A percentile compares a stretch with the other conserved stretches of the same genome.
Evolutionary conservation across 1,140 invertebrate genomes (phyloP).

Genomic region (Megalonaias nervosa): DNA sequence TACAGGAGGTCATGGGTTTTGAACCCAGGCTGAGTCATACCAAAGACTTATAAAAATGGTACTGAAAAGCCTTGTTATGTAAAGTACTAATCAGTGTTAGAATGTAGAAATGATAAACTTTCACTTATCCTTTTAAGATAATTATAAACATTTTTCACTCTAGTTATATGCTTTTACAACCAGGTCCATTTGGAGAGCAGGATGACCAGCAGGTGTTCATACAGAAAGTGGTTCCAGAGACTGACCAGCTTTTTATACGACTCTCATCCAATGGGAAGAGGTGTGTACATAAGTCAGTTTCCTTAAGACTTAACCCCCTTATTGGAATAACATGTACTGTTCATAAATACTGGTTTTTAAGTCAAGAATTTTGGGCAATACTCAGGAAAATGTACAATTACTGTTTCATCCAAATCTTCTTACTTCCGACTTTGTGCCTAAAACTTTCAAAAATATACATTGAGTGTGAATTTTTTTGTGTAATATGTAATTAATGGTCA

Average conservation of each 20-base stretch:
- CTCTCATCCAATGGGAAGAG: conserved; percentile 95
- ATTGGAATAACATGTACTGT: background rate
- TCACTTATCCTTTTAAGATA: no score
- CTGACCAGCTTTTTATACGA: conserved; percentile 93
- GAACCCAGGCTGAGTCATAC: no score
- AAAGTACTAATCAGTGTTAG: no score
- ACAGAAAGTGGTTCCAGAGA: conserved; percentile 97
- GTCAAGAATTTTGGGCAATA: background rate
- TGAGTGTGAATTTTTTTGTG: no score
- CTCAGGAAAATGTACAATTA: background rate
- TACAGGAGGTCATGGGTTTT: no score
- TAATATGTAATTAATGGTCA: no score
- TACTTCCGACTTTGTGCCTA: background rate
- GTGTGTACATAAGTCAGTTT: conserved; percentile 68
- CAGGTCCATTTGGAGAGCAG: conserved; percentile 96
- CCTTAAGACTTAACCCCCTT: background rate
- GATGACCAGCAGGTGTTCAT: conserved; percentile 98
- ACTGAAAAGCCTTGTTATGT: no score
- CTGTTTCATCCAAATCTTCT: background rate
- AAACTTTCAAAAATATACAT: background rate
- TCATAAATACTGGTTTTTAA: background rate
- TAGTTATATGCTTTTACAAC: background rate
- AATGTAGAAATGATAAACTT: no score
- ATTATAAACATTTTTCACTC: background rate
- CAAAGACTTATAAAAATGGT: no score